Evolutionary conservation across 92 coral and sea anemone species (phyloP).

Genomic region (Micromussa lordhowensis): DNA sequence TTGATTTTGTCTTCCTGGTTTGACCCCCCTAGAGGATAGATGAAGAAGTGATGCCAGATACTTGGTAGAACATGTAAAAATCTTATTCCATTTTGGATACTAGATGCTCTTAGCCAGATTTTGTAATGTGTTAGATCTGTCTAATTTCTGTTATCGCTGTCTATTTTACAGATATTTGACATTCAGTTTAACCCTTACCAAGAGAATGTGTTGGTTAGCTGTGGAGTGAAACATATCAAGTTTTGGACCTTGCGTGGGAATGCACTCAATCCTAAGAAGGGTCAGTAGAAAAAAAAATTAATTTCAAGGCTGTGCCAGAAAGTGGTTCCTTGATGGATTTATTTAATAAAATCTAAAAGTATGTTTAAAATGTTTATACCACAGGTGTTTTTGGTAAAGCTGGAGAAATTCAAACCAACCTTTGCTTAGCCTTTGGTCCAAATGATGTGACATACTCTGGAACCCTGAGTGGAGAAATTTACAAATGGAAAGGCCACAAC

Average conservation of each 20-base stretch:
- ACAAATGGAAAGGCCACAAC: conserved; percentile 95
- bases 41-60: too few species aligned
- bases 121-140: too few species aligned
- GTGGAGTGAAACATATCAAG: conserved; percentile 99
- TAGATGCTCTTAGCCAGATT: too few species aligned
- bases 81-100: too few species aligned
- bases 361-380: not conserved
- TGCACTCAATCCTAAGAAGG: conserved; percentile 93
- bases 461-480: conserved; percentile 96
- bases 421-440: conserved; percentile 95
- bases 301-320: not conserved
- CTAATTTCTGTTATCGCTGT: not conserved
- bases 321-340: not conserved
- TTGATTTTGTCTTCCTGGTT: too few species aligned
- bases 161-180: conserved; percentile 83
- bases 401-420: conserved; percentile 98
- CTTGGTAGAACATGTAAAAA: too few species aligned
- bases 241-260: conserved; percentile 97
- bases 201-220: conserved; percentile 82
- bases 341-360: not conserved
- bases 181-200: conserved; percentile 92
- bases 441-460: conserved; percentile 95
- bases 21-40: too few species aligned
- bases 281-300: conserved; percentile 27
- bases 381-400: conserved; percentile 99